Base-by-base conservation (phyloP, 2,888 invertebrate species). In the Pedicia rivosa region DNA sequence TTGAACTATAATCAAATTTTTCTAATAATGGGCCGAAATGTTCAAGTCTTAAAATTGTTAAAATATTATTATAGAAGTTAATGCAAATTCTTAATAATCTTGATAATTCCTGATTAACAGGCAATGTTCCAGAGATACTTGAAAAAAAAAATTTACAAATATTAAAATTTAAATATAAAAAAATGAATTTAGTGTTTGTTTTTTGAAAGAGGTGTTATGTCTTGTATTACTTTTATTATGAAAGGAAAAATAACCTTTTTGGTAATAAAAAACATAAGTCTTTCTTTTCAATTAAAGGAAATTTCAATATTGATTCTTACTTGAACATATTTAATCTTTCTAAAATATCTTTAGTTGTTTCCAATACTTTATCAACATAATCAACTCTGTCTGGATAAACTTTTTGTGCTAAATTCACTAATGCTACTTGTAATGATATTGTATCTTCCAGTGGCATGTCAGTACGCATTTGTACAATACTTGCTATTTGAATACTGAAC, bases 361-460 rank as follows among this genome's bases (percentile, higher is more conserved):
- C 77, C 45, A 97, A 67, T 13, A 97, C 95, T 54, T 90, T 82
- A 59, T 97, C 94, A 3, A 95, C 92, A 54, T 92, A 95, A 57
- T 90, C 86, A 12, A 91, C 78, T 51, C 86, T 73, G 53, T 91
- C 87, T 0, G 92, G 88, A 63, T 98, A 98, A 55, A 95, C 95
- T 52, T 94, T 90, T 51, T 95, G 80, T 0, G 97, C 94, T 43
- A 99, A 65, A 61, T 90, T 91, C 38, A 97, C 76, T 30, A 98
- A 65, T 5, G 97, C 84, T 37, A 95, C 87, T 67, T 98, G 94
- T 38, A 98, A 67, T 6, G 94, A 80, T 13, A 98, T 78, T 55
- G 92, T 90, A 61, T 98, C 97, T 63, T 98, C 97, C 15, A 84
- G 63, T 0, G 94, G 87, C 81, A 98, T 87, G 56, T 95, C 90